Evolutionary conservation across 2,797 vertebrate genomes (phyloP), one percentile per base, ranked within the genome.

Genomic region (Rhadinocentrus ornatus): DNA sequence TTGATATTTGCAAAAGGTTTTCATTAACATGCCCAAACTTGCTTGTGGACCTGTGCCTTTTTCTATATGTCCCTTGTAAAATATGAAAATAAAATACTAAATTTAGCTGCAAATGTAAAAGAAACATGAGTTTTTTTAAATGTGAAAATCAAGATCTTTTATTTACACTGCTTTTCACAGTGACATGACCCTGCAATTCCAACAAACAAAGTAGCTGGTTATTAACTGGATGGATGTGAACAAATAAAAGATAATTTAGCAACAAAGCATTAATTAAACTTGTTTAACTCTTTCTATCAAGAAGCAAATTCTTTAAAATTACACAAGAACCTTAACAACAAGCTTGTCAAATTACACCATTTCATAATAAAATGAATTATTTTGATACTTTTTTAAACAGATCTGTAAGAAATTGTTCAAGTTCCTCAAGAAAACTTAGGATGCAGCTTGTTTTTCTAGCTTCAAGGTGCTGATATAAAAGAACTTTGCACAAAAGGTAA

Each of bases 221-320:
- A 68, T 26, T 55, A 57, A 20, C 34, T 59, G 39, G 66, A 70
- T 61, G 27, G 53, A 70, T 71, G 46, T 66, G 67, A 44, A 18
- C 4, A 44, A 44, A 44, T 44, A 44, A 44, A 18, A 16, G 18
- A 44, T 44, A 44, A 44, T 44, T 29, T n/a, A 69, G 34, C 39
- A 53, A 16, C 12, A n/a, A 24, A 54, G 56, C 44, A 53, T 61
- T 56, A 66, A 70, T 73, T 61, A 64, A 39, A 54, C 26, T 18
- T 58, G 46, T 54, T 61, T 63, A 52, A 64, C 18, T 65, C 56
- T 48, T 37, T 48, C 31, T 26, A 29, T 67, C 32, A 54, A 61
- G 56, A 44, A 34, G 18, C 29, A 69, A 63, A 54, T 5, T 35
- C 7, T 41, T 3, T 26, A 37, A 58, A 35, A 22, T 27, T 69